Percentiles rank a stretch among this genome's conserved stretches.
phyloP scores from a whole-genome alignment of 2,888 invertebrate species.

The Pachycephus smyrnensis region DNA sequence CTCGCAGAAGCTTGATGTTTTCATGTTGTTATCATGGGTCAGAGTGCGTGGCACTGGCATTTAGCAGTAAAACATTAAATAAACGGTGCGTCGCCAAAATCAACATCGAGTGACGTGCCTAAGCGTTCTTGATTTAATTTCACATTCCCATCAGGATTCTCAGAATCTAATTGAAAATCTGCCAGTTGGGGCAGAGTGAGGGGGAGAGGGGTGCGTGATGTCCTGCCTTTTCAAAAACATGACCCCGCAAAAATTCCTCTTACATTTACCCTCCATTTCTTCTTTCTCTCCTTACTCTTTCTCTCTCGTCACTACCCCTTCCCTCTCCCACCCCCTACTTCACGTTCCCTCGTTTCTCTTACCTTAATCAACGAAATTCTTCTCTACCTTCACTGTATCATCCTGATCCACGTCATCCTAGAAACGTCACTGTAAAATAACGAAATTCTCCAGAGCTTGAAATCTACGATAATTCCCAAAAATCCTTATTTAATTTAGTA shows the following conservation, averaged over 20 bases:
- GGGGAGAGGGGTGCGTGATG: not conserved
- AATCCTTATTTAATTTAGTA: too few relatives aligned
- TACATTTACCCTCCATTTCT: not conserved
- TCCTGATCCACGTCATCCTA: too few relatives aligned
- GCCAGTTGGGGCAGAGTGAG: not conserved
- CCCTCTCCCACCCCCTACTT: not conserved
- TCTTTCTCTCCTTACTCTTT: not conserved
- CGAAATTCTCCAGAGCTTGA: not conserved
- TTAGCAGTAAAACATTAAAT: slow-evolving; percentile 26
- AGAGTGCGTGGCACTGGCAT: not conserved
- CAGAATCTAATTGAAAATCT: not conserved
- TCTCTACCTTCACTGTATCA: not conserved
- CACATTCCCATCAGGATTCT: slow-evolving; percentile 9
- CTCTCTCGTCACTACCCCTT: too few relatives aligned
- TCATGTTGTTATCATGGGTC: not conserved
- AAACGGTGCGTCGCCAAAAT: slow-evolving; percentile 39
- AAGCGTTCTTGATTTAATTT: slow-evolving; percentile 35
- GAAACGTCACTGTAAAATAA: too few relatives aligned
- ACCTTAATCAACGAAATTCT: not conserved
- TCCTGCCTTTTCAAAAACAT: not conserved
- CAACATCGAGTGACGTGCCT: slow-evolving; percentile 36
- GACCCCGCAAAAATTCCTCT: not conserved
- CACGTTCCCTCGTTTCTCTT: not conserved
- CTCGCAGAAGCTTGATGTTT: not conserved
- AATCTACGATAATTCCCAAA: too few relatives aligned